A percentile compares a stretch with the other conserved stretches of the same genome.
Conservation (phyloP, 2,113 vertebrate species). For the Paradisaea rubra region DNA sequence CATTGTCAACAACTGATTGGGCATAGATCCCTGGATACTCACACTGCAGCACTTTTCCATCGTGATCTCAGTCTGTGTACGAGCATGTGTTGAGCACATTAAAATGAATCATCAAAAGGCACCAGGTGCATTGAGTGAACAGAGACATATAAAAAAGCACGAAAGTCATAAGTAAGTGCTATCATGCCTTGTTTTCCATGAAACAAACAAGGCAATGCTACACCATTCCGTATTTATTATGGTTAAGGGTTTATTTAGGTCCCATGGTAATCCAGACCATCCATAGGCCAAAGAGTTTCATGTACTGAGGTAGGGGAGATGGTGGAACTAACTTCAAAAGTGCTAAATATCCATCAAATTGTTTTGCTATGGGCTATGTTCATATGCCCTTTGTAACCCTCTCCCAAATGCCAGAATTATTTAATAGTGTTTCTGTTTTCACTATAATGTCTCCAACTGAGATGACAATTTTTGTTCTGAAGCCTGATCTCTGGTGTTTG, state of each 20-base stretch:
- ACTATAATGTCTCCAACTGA: background rate
- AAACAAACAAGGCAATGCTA: conserved; percentile 19
- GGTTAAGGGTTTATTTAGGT: background rate
- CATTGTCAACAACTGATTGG: conserved; percentile 17
- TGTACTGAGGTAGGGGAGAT: background rate
- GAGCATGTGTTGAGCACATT: conserved; percentile 54
- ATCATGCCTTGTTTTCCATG: conserved; percentile 29
- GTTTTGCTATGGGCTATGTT: background rate
- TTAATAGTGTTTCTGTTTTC: background rate
- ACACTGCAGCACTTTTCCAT: background rate
- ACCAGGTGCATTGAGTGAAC: conserved; percentile 32
- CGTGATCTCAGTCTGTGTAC: background rate
- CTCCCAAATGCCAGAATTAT: background rate
- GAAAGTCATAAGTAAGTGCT: conserved; percentile 10
- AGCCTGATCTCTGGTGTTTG: background rate
- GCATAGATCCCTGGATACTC: conserved; percentile 26
- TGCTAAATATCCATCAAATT: background rate
- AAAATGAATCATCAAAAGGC: conserved; percentile 59
- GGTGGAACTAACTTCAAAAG: background rate
- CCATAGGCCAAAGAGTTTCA: background rate
- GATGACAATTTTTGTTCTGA: background rate
- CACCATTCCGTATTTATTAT: background rate
- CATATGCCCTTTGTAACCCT: background rate
- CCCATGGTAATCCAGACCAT: background rate
- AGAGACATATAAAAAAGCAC: conserved; percentile 12